Evolutionary conservation across 23 tunicate genomes (phyloP).

Genomic region (Diplosoma virens): DNA sequence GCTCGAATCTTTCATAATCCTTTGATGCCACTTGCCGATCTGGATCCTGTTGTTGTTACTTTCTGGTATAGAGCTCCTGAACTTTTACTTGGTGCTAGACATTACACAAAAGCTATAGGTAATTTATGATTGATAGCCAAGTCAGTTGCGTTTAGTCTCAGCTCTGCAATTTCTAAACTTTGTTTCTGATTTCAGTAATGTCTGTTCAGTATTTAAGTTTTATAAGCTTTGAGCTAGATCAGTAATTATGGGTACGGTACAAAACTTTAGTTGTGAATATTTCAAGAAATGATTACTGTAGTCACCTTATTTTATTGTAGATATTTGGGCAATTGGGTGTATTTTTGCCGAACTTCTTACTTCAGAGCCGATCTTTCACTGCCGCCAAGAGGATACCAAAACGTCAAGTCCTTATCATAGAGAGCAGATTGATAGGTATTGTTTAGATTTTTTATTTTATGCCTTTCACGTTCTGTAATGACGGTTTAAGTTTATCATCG

Average conservation of each 20-base stretch:
- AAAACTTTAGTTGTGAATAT: too few species aligned
- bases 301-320: conserved; percentile 34
- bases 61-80: conserved; percentile 99
- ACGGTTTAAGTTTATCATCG: background rate
- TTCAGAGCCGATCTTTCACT: conserved; percentile 98
- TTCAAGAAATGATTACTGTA: too few species aligned
- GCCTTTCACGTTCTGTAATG: too few species aligned
- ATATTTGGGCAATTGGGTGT: conserved; percentile 98
- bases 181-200: too few species aligned
- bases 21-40: conserved; percentile 93
- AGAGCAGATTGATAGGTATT: conserved; percentile 87
- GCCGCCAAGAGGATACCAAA: conserved; percentile 95
- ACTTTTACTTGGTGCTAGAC: conserved; percentile 91
- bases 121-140: background rate
- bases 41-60: conserved; percentile 98
- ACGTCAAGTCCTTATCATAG: conserved; percentile 95
- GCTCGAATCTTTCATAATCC: conserved; percentile 98
- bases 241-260: too few species aligned
- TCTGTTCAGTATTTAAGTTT: too few species aligned
- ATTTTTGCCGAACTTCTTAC: conserved; percentile 97
- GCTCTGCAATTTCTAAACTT: too few species aligned
- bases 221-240: too few species aligned
- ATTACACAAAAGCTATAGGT: conserved; percentile 99
- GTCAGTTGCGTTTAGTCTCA: too few species aligned
- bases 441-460: background rate